A percentile compares a stretch with the other conserved stretches of the same genome.
phyloP scores from a whole-genome alignment of 2,113 vertebrate species.

The Pagrus major region DNA sequence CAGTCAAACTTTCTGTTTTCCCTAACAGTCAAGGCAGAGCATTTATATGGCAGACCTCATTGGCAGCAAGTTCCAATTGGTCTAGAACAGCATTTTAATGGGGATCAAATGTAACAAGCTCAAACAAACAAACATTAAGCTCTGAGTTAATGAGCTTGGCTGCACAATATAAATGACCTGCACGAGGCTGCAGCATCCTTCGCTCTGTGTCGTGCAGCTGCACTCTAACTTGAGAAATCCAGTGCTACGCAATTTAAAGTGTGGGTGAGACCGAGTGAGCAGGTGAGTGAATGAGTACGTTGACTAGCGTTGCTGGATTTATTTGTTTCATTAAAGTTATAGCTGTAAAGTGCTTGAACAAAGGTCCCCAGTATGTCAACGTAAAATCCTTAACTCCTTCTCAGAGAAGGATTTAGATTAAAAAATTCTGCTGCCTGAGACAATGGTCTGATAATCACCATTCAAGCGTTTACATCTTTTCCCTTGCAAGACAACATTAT shows the following conservation, averaged over 20 bases:
- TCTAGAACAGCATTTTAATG: constrained; percentile 59
- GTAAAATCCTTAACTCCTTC: too few relatives aligned
- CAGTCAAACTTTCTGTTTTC: constrained; percentile 14
- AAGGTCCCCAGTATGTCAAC: neutral
- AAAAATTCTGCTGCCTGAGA: neutral
- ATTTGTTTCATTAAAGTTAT: neutral
- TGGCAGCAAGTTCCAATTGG: constrained; percentile 40
- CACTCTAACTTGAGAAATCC: neutral
- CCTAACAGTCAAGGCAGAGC: neutral
- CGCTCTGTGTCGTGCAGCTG: neutral
- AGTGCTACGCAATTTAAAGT: constrained; percentile 1
- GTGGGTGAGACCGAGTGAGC: constrained; percentile 1
- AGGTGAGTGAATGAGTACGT: neutral
- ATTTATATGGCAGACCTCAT: constrained; percentile 46
- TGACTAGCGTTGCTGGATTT: neutral
- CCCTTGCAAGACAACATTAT: neutral
- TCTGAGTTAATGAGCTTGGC: constrained; percentile 62
- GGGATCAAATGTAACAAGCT: constrained; percentile 63
- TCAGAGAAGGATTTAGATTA: neutral
- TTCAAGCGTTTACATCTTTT: neutral
- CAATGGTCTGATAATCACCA: neutral
- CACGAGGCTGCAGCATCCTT: neutral
- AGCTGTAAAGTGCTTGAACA: neutral
- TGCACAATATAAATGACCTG: constrained; percentile 54
- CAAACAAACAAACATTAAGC: constrained; percentile 70